Conservation (phyloP, 2,888 invertebrate species). For the Branchipolynoe longqiensis region DNA sequence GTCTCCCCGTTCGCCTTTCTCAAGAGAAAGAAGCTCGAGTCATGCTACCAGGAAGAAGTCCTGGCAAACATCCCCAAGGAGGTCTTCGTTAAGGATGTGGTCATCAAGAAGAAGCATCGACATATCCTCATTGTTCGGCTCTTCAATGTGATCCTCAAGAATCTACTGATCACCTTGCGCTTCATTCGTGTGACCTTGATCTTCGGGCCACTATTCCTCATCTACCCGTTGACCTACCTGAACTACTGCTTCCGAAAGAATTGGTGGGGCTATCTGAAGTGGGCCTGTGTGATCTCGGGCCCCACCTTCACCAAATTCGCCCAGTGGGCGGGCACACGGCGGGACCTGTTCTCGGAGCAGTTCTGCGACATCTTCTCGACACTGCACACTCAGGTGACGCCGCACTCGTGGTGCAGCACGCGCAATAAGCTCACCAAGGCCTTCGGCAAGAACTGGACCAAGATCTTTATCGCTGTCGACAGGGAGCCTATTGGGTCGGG, state of each 20-base stretch:
- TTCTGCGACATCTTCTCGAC: slow-evolving; percentile 81
- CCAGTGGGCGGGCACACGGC: slow-evolving; percentile 83
- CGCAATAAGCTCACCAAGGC: slow-evolving; percentile 74
- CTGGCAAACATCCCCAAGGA: slow-evolving; percentile 59
- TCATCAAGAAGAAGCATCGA: slow-evolving; percentile 41
- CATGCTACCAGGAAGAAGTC: slow-evolving; percentile 32
- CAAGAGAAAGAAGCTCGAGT: background rate
- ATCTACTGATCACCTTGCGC: slow-evolving; percentile 54
- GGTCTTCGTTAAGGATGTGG: slow-evolving; percentile 62
- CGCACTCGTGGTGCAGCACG: slow-evolving; percentile 82
- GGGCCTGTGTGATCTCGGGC: slow-evolving; percentile 81
- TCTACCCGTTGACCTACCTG: slow-evolving; percentile 71
- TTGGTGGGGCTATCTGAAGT: slow-evolving; percentile 71
- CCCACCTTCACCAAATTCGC: slow-evolving; percentile 84
- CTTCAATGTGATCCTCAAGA: slow-evolving; percentile 26
- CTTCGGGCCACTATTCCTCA: slow-evolving; percentile 71
- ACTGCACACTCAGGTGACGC: slow-evolving; percentile 79
- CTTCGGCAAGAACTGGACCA: slow-evolving; percentile 81
- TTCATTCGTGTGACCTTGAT: slow-evolving; percentile 66
- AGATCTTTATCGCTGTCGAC: slow-evolving; percentile 81
- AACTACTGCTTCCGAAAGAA: slow-evolving; percentile 55
- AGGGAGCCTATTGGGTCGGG: slow-evolving; percentile 83
- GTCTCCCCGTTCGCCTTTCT: slow-evolving; percentile 4
- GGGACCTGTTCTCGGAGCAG: slow-evolving; percentile 83
- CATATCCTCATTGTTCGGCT: slow-evolving; percentile 28